A percentile compares a stretch with the other conserved stretches of the same genome.
Conservation (phyloP, 2,113 vertebrate genomes). For the Taxidea taxus region DNA sequence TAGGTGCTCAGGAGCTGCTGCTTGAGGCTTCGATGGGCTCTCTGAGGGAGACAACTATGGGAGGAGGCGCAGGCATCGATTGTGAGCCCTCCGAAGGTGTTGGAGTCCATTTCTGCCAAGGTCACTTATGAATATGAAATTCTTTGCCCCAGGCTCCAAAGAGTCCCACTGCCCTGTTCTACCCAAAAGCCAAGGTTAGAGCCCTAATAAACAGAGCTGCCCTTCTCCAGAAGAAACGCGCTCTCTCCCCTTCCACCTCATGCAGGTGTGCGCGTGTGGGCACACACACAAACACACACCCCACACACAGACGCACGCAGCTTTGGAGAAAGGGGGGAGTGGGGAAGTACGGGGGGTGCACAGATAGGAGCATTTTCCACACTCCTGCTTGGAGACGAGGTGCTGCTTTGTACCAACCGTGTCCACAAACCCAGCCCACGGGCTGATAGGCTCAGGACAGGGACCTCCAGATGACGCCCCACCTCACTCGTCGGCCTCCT, state of each 20-base stretch:
- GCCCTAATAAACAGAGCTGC: conserved; percentile 60
- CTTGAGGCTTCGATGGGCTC: neutral
- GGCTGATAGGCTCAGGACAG: neutral
- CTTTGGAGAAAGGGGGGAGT: neutral
- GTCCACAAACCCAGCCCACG: neutral
- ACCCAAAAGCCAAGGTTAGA: conserved; percentile 69
- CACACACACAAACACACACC: neutral
- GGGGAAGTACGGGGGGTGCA: neutral
- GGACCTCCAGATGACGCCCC: neutral
- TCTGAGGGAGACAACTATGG: neutral
- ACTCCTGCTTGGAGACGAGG: neutral
- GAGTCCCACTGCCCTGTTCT: conserved; percentile 55
- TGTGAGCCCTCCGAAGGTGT: neutral
- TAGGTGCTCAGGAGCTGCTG: neutral
- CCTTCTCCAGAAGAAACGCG: conserved; percentile 23
- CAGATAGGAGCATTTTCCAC: neutral
- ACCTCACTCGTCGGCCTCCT: neutral
- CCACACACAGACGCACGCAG: neutral
- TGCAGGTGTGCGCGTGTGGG: accelerated
- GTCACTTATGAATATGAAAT: conserved; percentile 73
- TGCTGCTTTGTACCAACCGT: neutral
- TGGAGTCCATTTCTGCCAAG: conserved; percentile 49
- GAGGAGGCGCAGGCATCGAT: neutral
- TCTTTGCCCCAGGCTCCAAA: conserved; percentile 60
- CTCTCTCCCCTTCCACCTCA: neutral